Evolutionary conservation across 2,113 vertebrate genomes (phyloP).

Genomic region (Entomyzon cyanotis): DNA sequence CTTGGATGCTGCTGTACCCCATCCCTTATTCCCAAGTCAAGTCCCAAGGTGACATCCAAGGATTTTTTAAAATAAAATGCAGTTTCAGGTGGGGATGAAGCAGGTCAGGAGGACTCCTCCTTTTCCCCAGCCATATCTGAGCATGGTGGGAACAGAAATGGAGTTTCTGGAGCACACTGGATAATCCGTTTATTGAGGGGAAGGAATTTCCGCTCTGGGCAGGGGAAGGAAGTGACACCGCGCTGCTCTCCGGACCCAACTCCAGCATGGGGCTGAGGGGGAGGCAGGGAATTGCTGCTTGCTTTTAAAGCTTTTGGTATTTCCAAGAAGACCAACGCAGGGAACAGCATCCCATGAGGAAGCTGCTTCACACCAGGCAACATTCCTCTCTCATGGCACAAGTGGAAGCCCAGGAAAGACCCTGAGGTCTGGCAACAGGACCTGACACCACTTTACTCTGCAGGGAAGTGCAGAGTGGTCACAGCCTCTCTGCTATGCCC

Average conservation of each 20-base stretch:
- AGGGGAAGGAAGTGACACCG: background rate
- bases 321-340: fast-evolving
- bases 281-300: background rate
- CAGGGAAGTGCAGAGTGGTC: fast-evolving
- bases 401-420: fast-evolving
- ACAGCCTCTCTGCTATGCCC: background rate
- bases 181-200: background rate
- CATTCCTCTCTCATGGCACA: fast-evolving
- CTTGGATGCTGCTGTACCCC: background rate
- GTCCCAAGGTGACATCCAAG: fast-evolving
- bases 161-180: background rate
- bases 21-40: fast-evolving
- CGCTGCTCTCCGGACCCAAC: background rate
- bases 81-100: fast-evolving
- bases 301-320: background rate
- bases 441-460: fast-evolving
- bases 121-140: fast-evolving
- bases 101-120: background rate
- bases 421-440: fast-evolving
- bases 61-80: fast-evolving
- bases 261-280: background rate
- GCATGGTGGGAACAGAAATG: background rate
- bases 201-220: background rate
- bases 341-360: fast-evolving
- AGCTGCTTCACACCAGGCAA: fast-evolving